Conservation (phyloP, 2,888 invertebrate species). For the Dendrolimus pini region DNA sequence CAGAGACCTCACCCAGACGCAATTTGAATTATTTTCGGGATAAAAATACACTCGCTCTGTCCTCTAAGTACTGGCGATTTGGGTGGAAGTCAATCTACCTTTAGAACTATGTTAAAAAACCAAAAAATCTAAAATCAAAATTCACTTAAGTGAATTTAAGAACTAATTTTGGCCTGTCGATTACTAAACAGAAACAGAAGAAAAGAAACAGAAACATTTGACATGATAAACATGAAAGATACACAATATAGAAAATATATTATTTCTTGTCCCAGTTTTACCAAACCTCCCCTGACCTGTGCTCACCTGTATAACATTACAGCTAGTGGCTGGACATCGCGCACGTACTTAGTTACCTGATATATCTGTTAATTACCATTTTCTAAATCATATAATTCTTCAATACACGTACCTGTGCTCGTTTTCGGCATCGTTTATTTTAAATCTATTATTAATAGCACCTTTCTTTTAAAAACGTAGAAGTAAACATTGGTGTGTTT, state of each 20-base stretch:
- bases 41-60: too few relatives aligned
- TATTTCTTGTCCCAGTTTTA: conserved; percentile 5
- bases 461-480: conserved; percentile 1
- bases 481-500: not conserved
- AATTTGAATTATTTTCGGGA: too few relatives aligned
- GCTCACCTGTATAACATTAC: conserved; percentile 54
- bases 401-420: not conserved
- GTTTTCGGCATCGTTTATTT: not conserved
- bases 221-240: too few relatives aligned
- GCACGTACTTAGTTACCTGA: conserved; percentile 41
- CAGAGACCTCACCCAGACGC: too few relatives aligned
- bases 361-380: conserved; percentile 25
- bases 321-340: conserved; percentile 51
- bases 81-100: too few relatives aligned
- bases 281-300: conserved; percentile 24
- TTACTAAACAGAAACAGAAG: too few relatives aligned
- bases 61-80: too few relatives aligned
- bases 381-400: not conserved
- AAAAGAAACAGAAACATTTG: too few relatives aligned
- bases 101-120: too few relatives aligned
- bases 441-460: not conserved
- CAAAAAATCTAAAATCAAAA: too few relatives aligned
- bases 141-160: too few relatives aligned
- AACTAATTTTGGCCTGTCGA: too few relatives aligned
- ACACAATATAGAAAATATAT: not conserved